Percentiles rank a stretch among this genome's conserved stretches.
Conservation (phyloP, 2,797 vertebrate genomes). For the Brachyalestes nurse region DNA sequence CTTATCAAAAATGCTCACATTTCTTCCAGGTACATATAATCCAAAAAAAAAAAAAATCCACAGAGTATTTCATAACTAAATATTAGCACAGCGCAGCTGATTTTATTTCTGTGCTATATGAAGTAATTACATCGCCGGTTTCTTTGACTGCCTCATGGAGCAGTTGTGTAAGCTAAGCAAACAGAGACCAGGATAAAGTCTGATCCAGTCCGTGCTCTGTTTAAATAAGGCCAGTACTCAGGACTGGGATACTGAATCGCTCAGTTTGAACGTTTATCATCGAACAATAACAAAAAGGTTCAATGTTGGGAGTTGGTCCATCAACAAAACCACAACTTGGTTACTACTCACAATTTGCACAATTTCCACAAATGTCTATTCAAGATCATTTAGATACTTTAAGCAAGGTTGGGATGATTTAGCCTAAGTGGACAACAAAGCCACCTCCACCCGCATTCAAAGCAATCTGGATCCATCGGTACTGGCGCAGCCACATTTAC, state of each 20-base stretch:
- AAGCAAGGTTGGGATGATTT: no score
- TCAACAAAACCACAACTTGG: neutral
- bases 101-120: conserved; percentile 16
- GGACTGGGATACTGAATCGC: neutral
- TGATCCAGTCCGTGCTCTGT: neutral
- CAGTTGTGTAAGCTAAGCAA: conserved; percentile 7
- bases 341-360: no score
- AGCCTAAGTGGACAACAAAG: neutral
- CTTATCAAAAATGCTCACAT: conserved; percentile 27
- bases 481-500: neutral
- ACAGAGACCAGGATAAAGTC: conserved; percentile 1
- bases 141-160: conserved; percentile 21
- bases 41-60: neutral
- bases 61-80: conserved; percentile 24
- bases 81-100: conserved; percentile 15
- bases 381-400: no score
- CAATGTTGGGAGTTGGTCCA: neutral
- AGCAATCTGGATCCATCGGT: neutral
- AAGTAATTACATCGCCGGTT: conserved; percentile 63
- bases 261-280: neutral
- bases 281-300: neutral
- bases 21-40: conserved; percentile 37
- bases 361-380: no score
- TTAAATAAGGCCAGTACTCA: neutral
- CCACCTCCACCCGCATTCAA: neutral